These are phyloP conservation scores for Pristionchus pacificus DNA, from an alignment of 1,140 invertebrate genomes.

Conservation along the genomic window DNA sequence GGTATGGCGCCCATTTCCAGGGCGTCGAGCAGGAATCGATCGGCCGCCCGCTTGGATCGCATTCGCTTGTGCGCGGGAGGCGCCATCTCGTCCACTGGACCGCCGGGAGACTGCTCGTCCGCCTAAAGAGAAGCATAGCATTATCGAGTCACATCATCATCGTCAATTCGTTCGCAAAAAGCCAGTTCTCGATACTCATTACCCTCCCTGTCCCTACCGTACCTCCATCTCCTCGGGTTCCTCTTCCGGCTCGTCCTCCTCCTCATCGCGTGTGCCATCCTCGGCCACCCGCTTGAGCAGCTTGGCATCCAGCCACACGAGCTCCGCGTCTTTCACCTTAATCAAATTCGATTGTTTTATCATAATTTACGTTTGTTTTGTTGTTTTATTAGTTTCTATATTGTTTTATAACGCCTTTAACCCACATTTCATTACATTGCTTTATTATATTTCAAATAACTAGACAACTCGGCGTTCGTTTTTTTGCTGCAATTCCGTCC, in stretches of 20 bases:
- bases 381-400: background rate
- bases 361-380: background rate
- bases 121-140: too few relatives aligned
- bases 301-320: constrained; percentile 81
- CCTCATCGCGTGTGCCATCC: constrained; percentile 15
- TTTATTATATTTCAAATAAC: background rate
- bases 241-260: constrained; percentile 23
- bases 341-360: too few relatives aligned
- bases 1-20: constrained; percentile 59
- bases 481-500: background rate
- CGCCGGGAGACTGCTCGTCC: too few relatives aligned
- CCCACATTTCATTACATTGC: background rate
- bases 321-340: constrained; percentile 70
- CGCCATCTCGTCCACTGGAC: background rate
- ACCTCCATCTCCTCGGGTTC: constrained; percentile 16
- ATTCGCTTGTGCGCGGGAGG: background rate
- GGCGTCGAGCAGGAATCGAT: constrained; percentile 39
- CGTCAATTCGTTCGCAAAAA: too few relatives aligned
- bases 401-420: background rate
- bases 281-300: constrained; percentile 24
- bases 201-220: constrained; percentile 16
- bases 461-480: background rate
- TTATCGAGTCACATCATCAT: too few relatives aligned
- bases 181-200: too few relatives aligned
- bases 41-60: constrained; percentile 17